Evolutionary conservation across 1,140 invertebrate species (phyloP).

Genomic region (Lasioglossum albipes): DNA sequence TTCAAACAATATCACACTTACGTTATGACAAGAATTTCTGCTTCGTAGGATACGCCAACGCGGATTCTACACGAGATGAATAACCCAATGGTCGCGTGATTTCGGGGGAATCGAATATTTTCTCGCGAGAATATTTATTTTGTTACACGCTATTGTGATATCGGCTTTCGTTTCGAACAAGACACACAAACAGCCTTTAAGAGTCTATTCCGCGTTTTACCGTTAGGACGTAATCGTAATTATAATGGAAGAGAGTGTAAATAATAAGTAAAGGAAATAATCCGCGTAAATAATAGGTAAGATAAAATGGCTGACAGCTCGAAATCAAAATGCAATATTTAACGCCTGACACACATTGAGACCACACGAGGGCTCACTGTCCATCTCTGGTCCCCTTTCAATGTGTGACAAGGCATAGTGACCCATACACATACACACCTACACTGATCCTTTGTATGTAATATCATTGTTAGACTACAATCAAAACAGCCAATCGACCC

Average conservation of each 20-base stretch:
- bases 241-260: constrained; percentile 7
- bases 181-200: constrained; percentile 17
- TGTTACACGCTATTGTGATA: constrained; percentile 30
- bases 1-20: background rate
- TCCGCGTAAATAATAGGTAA: constrained; percentile 32
- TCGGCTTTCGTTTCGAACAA: constrained; percentile 14
- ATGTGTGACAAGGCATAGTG: constrained; percentile 62
- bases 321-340: constrained; percentile 70
- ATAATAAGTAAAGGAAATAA: constrained; percentile 32
- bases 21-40: background rate
- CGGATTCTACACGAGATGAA: background rate
- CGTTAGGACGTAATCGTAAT: constrained; percentile 47
- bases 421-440: constrained; percentile 15
- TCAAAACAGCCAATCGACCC: too few species aligned
- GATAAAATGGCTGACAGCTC: constrained; percentile 64
- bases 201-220: constrained; percentile 15
- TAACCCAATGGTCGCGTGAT: background rate
- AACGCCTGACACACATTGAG: constrained; percentile 56
- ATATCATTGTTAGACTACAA: too few species aligned
- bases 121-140: constrained; percentile 22
- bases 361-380: constrained; percentile 27
- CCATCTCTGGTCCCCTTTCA: constrained; percentile 51
- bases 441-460: background rate
- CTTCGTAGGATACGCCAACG: background rate
- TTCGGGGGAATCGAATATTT: constrained; percentile 1